Evolutionary conservation across 2,888 invertebrate species (phyloP), one percentile per base, ranked within the genome.

Genomic region (Antheraea yamamai): DNA sequence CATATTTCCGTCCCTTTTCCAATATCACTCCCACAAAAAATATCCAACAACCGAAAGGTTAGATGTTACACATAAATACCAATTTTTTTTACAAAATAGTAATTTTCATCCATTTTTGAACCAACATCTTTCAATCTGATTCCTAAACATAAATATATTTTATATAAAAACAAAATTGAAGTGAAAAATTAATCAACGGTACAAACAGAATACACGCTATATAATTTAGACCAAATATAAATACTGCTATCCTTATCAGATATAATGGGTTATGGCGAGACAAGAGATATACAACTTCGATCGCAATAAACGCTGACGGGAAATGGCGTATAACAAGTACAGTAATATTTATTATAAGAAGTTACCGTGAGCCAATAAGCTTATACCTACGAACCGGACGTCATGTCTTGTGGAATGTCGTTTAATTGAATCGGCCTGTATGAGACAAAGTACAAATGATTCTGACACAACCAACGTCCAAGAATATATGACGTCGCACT

Each of bases 361-460:
- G 35, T 70, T 35, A 70, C 70, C 70, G 39, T 70, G 70, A 20
- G 39, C 70, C 20, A 70, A 70, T 39, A 39, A 70, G 20, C 10
- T 35, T n/a, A n/a, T 70, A 70, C 35, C 35, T 39, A 39, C 70
- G 30, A 66, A 70, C 70, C 70, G 70, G 70, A 70, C 70, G 70
- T 12, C 39, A 70, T 39, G n/a, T 70, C 8, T 35, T n/a, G 35
- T n/a, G 70, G 70, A 70, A 70, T 70, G 70, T 70, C 39, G 70
- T 70, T 39, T 39, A 4, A 39, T 70, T 70, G 70, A 70, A 70
- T 39, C 39, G 70, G n/a, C 64, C 47, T 47, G 47, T 47, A 47
- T 47, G 47, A 47, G 47, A 7, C 12, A 47, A 16, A 20, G 26
- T 66, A 30, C 12, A 30, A 66, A 66, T 30, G 26, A 66, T 18